Evolutionary conservation across 2,888 invertebrate species (phyloP), one percentile per base, ranked within the genome.

Genomic region (Idaea aversata): DNA sequence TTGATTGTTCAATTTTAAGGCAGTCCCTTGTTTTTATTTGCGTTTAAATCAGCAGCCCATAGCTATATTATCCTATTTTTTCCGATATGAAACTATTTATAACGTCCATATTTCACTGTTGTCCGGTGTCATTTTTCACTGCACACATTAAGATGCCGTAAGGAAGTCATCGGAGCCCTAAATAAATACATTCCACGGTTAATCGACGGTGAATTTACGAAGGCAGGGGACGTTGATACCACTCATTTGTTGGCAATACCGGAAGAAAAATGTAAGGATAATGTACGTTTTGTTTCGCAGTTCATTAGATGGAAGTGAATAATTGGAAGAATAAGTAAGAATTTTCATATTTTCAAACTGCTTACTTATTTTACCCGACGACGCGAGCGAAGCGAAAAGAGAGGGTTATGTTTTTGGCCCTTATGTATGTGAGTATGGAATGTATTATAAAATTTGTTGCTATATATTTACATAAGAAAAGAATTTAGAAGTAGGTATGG

Each of bases 141-240:
- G 79, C 81, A 72, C 83, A 83, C 88, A 88, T 90, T 88, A 87
- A 79, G 82, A 77, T 77, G 76, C 75, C 64, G 75, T 72, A 66
- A 78, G 80, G 80, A 80, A 79, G 80, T 78, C 75, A 75, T 77
- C 75, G 80, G 84, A 80, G 78, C 86, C 89, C 88, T 87, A 89
- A 90, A 87, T 88, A 90, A 90, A 91, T 88, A 90, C 85, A 85
- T 87, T 84, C 82, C 75, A 82, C 80, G 86, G 85, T 83, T 88
- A 90, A 91, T 91, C 88, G 91, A 88, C 90, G 86, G 85, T 88
- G 85, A 89, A 89, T 58, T 82, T 78, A 75, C 79, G 75, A 79
- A 79, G 62, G 47, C 59, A 70, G 81, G 83, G 80, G 79, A 83
- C 80, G 77, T 77, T 78, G 75, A 72, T 70, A 67, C 72, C 73